A percentile compares a stretch with the other conserved stretches of the same genome.
These are phyloP conservation scores for Rotaria sp. DNA, from an alignment of 2,888 invertebrate genomes.

Conservation along the genomic window DNA sequence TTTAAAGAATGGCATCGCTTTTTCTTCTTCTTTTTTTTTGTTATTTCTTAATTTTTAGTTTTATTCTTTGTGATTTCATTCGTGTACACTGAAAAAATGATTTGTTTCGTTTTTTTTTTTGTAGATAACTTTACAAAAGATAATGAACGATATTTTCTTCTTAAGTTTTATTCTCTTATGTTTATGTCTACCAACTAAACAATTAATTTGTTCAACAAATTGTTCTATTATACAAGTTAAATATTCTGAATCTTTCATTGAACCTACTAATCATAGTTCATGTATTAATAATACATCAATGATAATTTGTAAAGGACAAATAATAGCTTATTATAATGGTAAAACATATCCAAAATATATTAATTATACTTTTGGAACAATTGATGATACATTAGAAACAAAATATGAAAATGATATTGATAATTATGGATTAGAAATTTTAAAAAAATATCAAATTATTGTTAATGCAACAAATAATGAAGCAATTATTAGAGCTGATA, in stretches of 20 bases:
- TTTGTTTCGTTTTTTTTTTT: background rate
- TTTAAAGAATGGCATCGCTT: too few relatives aligned
- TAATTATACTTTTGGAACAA: background rate
- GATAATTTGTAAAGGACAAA: background rate
- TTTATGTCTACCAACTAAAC: background rate
- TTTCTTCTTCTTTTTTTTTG: too few relatives aligned
- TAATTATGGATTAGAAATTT: background rate
- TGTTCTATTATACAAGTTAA: background rate
- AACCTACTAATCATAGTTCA: background rate
- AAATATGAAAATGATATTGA: background rate
- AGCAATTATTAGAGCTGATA: background rate
- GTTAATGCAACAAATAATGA: background rate
- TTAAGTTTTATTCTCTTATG: background rate
- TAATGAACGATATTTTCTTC: background rate
- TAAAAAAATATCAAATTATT: background rate
- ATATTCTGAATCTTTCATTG: background rate
- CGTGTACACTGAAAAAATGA: too few relatives aligned
- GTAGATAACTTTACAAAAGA: background rate
- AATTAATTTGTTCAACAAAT: background rate
- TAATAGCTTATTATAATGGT: background rate
- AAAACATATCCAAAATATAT: background rate
- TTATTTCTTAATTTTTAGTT: too few relatives aligned
- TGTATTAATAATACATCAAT: background rate
- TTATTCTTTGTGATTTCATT: too few relatives aligned
- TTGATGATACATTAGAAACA: background rate